Conservation (phyloP, 92 coral and sea anemone species). For the Zoanthus gigantus region DNA sequence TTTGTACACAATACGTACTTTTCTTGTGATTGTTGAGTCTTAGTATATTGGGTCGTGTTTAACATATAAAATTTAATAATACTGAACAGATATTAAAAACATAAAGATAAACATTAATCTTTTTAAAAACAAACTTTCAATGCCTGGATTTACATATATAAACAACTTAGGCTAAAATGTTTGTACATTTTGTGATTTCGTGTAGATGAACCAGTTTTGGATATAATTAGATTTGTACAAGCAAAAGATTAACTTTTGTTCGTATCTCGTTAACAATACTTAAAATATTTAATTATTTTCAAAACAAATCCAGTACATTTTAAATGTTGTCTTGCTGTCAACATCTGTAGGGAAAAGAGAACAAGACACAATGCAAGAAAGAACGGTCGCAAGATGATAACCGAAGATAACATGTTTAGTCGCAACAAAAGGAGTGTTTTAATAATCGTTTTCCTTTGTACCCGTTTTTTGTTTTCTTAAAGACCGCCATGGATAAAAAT, state of each 20-base stretch:
- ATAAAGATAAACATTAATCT: background rate
- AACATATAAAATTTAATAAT: background rate
- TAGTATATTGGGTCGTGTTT: background rate
- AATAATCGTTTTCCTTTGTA: too few relatives aligned
- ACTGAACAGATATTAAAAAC: background rate
- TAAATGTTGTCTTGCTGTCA: background rate
- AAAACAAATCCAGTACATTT: background rate
- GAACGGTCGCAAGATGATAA: too few relatives aligned
- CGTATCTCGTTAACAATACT: background rate
- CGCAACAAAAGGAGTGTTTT: too few relatives aligned
- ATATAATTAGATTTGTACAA: background rate
- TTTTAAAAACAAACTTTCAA: background rate
- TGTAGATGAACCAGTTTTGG: background rate
- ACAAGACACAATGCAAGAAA: too few relatives aligned
- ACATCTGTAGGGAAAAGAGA: background rate
- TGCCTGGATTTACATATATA: constrained; percentile 30
- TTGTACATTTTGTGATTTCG: background rate
- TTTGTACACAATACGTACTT: background rate
- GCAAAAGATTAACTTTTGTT: background rate
- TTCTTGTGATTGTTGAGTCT: background rate
- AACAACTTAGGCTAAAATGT: background rate
- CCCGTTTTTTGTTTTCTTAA: background rate
- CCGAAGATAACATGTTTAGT: too few relatives aligned
- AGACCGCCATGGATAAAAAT: background rate
- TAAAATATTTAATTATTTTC: background rate